Base-by-base conservation (phyloP, 2,797 vertebrate genomes). In the Poeciliopsis turneri region DNA sequence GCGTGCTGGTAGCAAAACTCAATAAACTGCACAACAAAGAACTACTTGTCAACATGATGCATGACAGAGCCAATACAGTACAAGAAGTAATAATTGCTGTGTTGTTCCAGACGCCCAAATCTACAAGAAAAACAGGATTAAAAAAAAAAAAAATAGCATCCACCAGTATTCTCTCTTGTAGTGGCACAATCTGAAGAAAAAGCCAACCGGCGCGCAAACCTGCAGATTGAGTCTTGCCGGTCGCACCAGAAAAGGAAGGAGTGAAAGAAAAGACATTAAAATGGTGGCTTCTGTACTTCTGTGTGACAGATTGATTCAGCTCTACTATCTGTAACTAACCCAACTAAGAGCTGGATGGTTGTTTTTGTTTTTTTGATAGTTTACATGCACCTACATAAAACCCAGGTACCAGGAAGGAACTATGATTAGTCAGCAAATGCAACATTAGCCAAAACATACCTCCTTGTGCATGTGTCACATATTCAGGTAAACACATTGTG, bases 31-130 rank as follows among this genome's bases (percentile, higher is more conserved):
- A 70, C 23, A 55, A 70, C 64, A 77, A 77, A 51, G 16, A 28
- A n/a, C 16, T 57, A 10, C n/a, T 77, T 57, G 69, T 71, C 76
- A 70, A 45, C 39, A 77, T 71, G 51, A 41, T 71, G 36, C 66
- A 71, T 57, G 68, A 45, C 41, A 61, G n/a, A 75, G 53, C 55
- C 11, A 49, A 9, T 33, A 51, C 33, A n/a, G 51, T 45, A 18
- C 45, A 61, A 57, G 41, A n/a, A 66, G 59, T n/a, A 68, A 46
- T 45, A 61, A 25, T 51, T 39, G 2, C 64, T 57, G 18, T 53
- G 13, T 64, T 79, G 33, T 28, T 25, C 36, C 16, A 30, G 9
- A 12, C 33, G n/a, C 11, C 25, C 12, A 20, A n/a, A 72, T 46
- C n/a, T 16, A 41, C 8, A 25, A 30, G 9, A 36, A 41, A 39